Evolutionary conservation across 2,797 vertebrate species (phyloP).

Genomic region (Tinamus major): DNA sequence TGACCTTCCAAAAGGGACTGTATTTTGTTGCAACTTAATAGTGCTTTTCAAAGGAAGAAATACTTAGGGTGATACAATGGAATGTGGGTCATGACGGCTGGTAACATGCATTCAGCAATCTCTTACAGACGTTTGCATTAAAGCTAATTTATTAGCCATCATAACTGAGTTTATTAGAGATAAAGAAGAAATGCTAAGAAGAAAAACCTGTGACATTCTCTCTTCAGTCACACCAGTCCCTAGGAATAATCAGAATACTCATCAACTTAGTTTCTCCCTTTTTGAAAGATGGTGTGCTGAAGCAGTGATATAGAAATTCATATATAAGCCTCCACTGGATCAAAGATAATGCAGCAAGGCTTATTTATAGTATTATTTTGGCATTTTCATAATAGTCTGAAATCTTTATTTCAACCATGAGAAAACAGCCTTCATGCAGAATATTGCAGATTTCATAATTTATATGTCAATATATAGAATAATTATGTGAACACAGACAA

Average conservation of each 20-base stretch:
- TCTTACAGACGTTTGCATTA: neutral
- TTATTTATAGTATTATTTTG: neutral
- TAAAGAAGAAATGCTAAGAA: conserved; percentile 22
- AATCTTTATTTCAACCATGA: neutral
- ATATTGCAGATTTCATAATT: neutral
- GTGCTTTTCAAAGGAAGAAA: conserved; percentile 50
- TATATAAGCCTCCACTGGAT: neutral
- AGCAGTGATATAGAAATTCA: conserved; percentile 7
- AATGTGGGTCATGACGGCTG: neutral
- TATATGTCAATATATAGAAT: neutral
- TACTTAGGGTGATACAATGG: neutral
- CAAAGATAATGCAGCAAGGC: neutral
- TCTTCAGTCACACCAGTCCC: conserved; percentile 11
- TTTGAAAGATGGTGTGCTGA: neutral
- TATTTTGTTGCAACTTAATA: conserved; percentile 37
- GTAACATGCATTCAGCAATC: neutral
- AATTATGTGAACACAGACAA: neutral
- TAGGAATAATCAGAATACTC: neutral
- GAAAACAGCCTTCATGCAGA: neutral
- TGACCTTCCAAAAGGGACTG: conserved; percentile 10
- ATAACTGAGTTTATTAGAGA: neutral
- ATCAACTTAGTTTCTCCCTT: neutral
- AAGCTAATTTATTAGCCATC: neutral
- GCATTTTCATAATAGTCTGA: neutral
- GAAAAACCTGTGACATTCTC: neutral